A percentile compares a stretch with the other conserved stretches of the same genome.
These are phyloP conservation scores for Campylorhamphus procurvoides DNA, from an alignment of 2,113 vertebrate species.

Conservation along the genomic window DNA sequence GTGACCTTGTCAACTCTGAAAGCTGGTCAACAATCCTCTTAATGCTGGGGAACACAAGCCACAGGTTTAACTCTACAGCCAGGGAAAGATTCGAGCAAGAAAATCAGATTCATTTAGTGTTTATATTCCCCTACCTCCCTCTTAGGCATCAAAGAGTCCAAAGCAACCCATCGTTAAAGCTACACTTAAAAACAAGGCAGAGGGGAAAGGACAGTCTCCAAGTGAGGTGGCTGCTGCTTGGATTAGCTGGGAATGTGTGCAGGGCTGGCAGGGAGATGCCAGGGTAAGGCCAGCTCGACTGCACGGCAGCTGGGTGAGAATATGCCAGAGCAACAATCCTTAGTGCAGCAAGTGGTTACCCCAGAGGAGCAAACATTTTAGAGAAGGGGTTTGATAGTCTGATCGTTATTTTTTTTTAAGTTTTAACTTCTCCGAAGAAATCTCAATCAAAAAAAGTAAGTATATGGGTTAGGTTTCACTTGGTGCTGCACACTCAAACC, in stretches of 20 bases:
- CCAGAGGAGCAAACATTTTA: not conserved
- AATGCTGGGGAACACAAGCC: conserved; percentile 9
- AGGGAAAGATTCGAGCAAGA: conserved; percentile 29
- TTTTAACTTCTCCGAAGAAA: not conserved
- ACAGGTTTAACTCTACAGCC: not conserved
- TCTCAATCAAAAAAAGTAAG: not conserved
- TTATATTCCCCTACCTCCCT: not conserved
- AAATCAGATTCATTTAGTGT: not conserved
- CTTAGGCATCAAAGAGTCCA: not conserved
- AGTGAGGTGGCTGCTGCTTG: not conserved
- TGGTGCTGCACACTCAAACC: not conserved
- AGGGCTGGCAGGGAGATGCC: not conserved
- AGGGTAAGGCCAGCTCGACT: not conserved
- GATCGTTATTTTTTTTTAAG: not conserved
- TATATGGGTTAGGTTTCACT: not conserved
- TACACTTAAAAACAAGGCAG: not conserved
- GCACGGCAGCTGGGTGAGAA: not conserved
- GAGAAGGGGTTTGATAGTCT: not conserved
- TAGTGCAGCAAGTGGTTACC: not conserved
- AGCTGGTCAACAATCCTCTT: conserved; percentile 69
- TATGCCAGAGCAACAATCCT: not conserved
- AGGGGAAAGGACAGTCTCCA: not conserved
- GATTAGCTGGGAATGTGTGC: not conserved
- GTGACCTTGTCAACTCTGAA: conserved; percentile 69
- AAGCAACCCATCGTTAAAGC: not conserved